Base-by-base conservation (phyloP, 2,888 invertebrate genomes). In the Prosapia bicincta region DNA sequence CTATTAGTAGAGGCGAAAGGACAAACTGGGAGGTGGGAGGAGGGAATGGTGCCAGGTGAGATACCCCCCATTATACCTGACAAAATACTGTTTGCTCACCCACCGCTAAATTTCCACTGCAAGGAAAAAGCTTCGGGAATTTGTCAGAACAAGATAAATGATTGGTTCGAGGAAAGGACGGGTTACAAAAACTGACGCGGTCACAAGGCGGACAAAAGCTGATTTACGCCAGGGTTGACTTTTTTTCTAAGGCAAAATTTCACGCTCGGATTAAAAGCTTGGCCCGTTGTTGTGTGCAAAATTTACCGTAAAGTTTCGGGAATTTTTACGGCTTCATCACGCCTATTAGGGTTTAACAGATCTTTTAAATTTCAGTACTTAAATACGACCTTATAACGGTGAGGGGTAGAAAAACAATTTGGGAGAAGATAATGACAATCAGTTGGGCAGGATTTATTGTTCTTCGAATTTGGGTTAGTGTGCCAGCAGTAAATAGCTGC, bases 101-200 rank as follows among this genome's bases (percentile, higher is more conserved):
- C 54, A 54, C 54, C 54, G 54, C 54, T n/a, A 54, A 54, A 54
- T 54, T 54, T 54, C 20, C 20, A 54, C 54, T 20, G 3, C 30
- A 13, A 13, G 20, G 20, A 9, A 54, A 54, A 54, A 54, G 20
- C 54, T 54, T 54, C 13, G 10, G 54, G 54, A 54, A 54, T 54
- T 54, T 54, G 54, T 54, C 54, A 20, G 20, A 20, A 54, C 54
- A 20, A 54, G 54, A 54, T 54, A 20, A 54, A 54, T 54, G 54
- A 20, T 13, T 13, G 38, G 38, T 38, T 2, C 38, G 38, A n/a
- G 5, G 54, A 54, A 13, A 54, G 54, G 54, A 54, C 54, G 54
- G 54, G 54, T 54, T 54, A 54, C 54, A 54, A 54, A 54, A 54
- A 54, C 54, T 54, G 54, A 54, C 54, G n/a, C 54, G 54, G 54